Base-by-base conservation (phyloP, 2,797 vertebrate species). In the Zalophus californianus region DNA sequence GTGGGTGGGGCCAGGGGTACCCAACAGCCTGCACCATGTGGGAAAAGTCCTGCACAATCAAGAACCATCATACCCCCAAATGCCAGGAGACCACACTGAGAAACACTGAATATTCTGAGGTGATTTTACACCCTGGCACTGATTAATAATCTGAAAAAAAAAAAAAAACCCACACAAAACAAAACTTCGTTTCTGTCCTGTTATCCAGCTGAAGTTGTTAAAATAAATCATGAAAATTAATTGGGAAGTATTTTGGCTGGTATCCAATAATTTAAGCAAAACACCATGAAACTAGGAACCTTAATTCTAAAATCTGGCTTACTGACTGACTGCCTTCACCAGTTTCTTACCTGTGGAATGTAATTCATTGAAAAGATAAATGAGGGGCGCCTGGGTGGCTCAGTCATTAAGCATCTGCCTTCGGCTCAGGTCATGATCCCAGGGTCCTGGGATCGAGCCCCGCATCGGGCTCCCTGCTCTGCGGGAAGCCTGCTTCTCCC, bases 141-240 rank as follows among this genome's bases (percentile, higher is more conserved):
- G 85, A 70, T 92, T 82, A 96, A 95, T 91, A 86, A 80, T 64
- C 72, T 92, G 62, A 56, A 86, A 88, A 78, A 66, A 62, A 13
- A 13, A 38, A 66, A 70, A 58, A 21, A 58, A 23, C 35, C 56
- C 29, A 66, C 64, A 64, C 8, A 44, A 44, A 44, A 44, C 44
- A 44, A 44, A 44, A 54, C 73, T 83, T 85, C 56, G 92, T 72
- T 73, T 94, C 82, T 75, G 9, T 54, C 48, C 41, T 66, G 60
- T 62, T 60, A 68, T 48, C 86, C 66, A 91, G 80, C 48, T 96
- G 85, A 96, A 90, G 88, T 11, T 80, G 84, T 73, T 95, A 58
- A 97, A 96, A 94, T 87, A 91, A 94, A 94, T 95, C 77, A 92
- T 87, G 87, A 88, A 90, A 95, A 73, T 78, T 94, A 97, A 93